phyloP scores from a whole-genome alignment of 2,113 vertebrate species.

The Arenaria interpres region DNA sequence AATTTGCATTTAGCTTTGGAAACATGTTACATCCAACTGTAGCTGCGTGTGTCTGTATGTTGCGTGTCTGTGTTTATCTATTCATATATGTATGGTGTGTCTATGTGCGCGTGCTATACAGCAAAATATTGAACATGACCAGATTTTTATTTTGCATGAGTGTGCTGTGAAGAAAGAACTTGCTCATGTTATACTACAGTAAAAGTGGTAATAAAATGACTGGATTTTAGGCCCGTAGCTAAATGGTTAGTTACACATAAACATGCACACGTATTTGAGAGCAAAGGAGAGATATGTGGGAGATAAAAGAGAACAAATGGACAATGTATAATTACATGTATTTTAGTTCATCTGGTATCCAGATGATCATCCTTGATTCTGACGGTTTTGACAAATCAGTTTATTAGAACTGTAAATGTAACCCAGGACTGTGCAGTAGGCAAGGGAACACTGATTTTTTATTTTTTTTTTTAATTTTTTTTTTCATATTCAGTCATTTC shows the following conservation, averaged over 20 bases:
- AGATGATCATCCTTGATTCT: conserved; percentile 80
- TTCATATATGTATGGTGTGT: neutral
- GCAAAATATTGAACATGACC: neutral
- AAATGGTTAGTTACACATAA: conserved; percentile 50
- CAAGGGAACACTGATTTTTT: conserved; percentile 42
- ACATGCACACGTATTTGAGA: conserved; percentile 6
- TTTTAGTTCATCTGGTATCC: conserved; percentile 79
- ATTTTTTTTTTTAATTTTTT: conserved; percentile 22
- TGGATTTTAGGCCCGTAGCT: neutral
- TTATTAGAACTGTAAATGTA: conserved; percentile 79
- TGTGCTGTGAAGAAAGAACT: neutral
- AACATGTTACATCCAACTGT: fast-evolving
- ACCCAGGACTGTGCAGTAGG: conserved; percentile 67
- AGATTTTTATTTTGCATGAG: neutral
- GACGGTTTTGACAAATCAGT: conserved; percentile 82
- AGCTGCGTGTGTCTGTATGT: too few species aligned
- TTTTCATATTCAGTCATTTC: conserved; percentile 64
- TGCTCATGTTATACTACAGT: neutral
- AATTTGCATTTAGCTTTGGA: neutral
- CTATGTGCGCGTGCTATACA: neutral
- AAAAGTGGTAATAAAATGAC: neutral
- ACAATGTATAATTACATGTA: conserved; percentile 77
- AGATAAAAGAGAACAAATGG: conserved; percentile 79
- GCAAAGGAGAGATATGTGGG: conserved; percentile 57
- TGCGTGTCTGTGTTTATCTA: neutral